Percentiles rank a stretch among this genome's conserved stretches.
Evolutionary conservation across 2,113 vertebrate genomes (phyloP).

Genomic region (Callocephalon fimbriatum): DNA sequence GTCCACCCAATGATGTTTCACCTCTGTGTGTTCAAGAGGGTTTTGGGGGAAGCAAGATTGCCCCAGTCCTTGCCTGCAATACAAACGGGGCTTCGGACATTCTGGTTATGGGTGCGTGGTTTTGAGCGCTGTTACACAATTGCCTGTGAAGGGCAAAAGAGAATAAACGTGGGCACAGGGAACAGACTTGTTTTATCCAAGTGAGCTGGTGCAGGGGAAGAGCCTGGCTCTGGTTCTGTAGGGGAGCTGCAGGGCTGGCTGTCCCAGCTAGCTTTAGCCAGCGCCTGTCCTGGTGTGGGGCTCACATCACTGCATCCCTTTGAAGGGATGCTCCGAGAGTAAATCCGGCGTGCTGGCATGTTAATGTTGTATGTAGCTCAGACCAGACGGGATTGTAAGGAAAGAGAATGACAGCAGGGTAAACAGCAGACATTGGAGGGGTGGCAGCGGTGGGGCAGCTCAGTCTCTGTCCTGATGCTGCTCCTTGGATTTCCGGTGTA

Average conservation of each 20-base stretch:
- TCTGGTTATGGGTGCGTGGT: not conserved
- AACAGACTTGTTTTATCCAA: not conserved
- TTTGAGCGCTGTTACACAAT: not conserved
- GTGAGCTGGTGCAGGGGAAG: not conserved
- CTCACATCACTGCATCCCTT: fast-evolving
- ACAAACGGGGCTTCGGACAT: not conserved
- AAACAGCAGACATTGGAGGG: not conserved
- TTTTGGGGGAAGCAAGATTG: fast-evolving
- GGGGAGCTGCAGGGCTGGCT: not conserved
- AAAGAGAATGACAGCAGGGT: not conserved
- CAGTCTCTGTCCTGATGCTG: not conserved
- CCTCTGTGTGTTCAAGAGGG: not conserved
- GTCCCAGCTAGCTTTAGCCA: no score
- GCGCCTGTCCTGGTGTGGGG: not conserved
- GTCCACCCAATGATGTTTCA: not conserved
- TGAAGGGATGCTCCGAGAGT: not conserved
- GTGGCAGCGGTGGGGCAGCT: not conserved
- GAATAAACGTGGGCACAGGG: not conserved
- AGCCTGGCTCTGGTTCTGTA: not conserved
- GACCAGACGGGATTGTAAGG: not conserved
- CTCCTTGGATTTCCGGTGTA: not conserved
- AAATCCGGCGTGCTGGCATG: not conserved
- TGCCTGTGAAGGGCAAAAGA: not conserved
- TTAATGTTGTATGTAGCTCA: not conserved
- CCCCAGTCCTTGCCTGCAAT: fast-evolving